Evolutionary conservation across 2,888 invertebrate species (phyloP).

Genomic region (Hirtodrosophila trivittata): DNA sequence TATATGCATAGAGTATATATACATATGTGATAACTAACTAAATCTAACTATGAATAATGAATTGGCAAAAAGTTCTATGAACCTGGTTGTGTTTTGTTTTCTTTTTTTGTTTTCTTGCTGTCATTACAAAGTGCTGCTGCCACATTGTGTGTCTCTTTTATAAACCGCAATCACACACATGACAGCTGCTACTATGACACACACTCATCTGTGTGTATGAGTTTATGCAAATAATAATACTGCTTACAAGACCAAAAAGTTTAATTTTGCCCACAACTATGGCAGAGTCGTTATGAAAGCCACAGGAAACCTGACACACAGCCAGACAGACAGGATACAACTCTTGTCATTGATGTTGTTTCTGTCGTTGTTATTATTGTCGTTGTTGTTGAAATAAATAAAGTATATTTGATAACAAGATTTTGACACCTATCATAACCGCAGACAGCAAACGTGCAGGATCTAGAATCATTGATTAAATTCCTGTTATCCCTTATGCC

Average conservation of each 20-base stretch:
- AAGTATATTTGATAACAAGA: background rate
- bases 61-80: constrained; percentile 42
- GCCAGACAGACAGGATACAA: too few relatives aligned
- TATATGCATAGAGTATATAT: too few relatives aligned
- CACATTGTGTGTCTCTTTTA: constrained; percentile 32
- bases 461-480: constrained; percentile 54
- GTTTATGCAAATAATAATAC: constrained; percentile 10
- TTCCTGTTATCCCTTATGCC: constrained; percentile 31
- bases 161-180: constrained; percentile 33
- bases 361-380: constrained; percentile 7
- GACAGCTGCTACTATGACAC: constrained; percentile 17
- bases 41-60: constrained; percentile 13
- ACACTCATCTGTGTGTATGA: background rate
- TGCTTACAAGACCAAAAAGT: constrained; percentile 40
- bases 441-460: constrained; percentile 28
- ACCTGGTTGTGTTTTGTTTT: constrained; percentile 29
- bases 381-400: constrained; percentile 3
- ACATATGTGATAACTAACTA: constrained; percentile 35
- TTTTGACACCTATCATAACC: constrained; percentile 21
- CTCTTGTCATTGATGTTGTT: constrained; percentile 48
- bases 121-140: constrained; percentile 41
- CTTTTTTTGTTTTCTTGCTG: constrained; percentile 12
- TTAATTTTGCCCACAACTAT: constrained; percentile 47
- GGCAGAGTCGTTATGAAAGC: constrained; percentile 14
- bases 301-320: constrained; percentile 18